Evolutionary conservation across 2,888 invertebrate genomes (phyloP), one percentile per base, ranked within the genome.

Genomic region (Unio pictorum): DNA sequence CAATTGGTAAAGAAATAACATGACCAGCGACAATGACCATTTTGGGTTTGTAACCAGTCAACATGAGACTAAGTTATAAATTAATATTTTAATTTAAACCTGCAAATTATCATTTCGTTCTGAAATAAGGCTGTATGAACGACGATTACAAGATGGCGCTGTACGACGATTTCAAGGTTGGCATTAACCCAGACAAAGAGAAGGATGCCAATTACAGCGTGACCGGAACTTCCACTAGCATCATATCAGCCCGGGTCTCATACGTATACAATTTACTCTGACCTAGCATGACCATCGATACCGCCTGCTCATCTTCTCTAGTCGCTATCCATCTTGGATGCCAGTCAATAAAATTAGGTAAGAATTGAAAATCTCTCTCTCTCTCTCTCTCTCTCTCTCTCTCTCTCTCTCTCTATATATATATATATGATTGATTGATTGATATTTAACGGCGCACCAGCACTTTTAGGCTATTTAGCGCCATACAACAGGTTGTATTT

Each of bases 251-350:
- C 17, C 60, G 78, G 30, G 73, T 80, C 17, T 73, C 79, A 11
- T 80, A 76, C 68, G 71, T 75, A 3, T 79, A 70, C 70, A 74
- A 80, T 61, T 68, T 81, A 3, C 69, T 66, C 1, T 80, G 34
- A 8, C 78, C 79, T 8, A 66, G 73, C 7, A 70, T 81, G 69
- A 68, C 74, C 20, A 66, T 81, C 6, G 79, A 81, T 64, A 79
- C 78, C 6, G 81, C 80, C 54, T 81, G 81, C 61, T 80, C 81
- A 3, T 77, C 81, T 5, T 74, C 78, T 4, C 64, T 81, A 20
- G 71, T 80, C 15, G 78, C 81, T 11, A 77, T 83, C 11, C 79
- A 83, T 58, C 57, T 84, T 67, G 89, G 86, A 11, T 68, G 81
- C 7, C 82, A 86, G 67, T 76, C 80, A 15, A 58, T 45, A 45